Base-by-base conservation (phyloP, 1,140 invertebrate species). In the Brachionus plicatilis region DNA sequence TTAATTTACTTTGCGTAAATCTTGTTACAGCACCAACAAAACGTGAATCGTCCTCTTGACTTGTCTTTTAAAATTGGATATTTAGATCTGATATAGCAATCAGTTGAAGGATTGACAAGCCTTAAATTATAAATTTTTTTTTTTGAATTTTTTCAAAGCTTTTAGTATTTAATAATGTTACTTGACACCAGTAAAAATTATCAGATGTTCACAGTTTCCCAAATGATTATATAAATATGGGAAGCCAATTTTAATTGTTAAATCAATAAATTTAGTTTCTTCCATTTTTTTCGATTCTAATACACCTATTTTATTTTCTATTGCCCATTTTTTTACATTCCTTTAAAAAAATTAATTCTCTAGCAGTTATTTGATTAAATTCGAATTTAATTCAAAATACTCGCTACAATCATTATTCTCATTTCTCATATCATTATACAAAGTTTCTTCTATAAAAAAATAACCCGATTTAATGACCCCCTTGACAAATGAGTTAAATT, bases 11-110 rank as follows among this genome's bases (percentile, higher is more conserved):
- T 83, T 7, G 82, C 60, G 33, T 83, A 83, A 3, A 83, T 68
- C 20, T 68, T 68, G 56, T 83, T 83, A 41, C 82, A 83, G 41
- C 60, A 68, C 60, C 60, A 83, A 41, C 82, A 83, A 72, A 68
- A 83, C 17, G 82, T 53, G 20, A 70, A 83, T 56, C 82, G 43
- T 45, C 82, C 82, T 56, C 60, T 27, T 8, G 60, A 33, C 47
- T 83, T 83, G 20, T 68, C 60, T 47, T 60, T 53, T 6, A 68
- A 33, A 47, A 83, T 68, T 24, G 82, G 82, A 56, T 83, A 83
- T 20, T 65, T 82, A 20, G 53, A 65, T 37, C 20, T 60, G 3
- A 82, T 27, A 68, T 82, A 82, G 29, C 79, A 82, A 68, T 82
- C 79, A 82, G 56, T 82, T 12, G 79, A 82, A 12, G 79, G 79